These are phyloP conservation scores for Cyclopterus lumpus DNA, from an alignment of 2,797 vertebrate species.

Conservation along the genomic window DNA sequence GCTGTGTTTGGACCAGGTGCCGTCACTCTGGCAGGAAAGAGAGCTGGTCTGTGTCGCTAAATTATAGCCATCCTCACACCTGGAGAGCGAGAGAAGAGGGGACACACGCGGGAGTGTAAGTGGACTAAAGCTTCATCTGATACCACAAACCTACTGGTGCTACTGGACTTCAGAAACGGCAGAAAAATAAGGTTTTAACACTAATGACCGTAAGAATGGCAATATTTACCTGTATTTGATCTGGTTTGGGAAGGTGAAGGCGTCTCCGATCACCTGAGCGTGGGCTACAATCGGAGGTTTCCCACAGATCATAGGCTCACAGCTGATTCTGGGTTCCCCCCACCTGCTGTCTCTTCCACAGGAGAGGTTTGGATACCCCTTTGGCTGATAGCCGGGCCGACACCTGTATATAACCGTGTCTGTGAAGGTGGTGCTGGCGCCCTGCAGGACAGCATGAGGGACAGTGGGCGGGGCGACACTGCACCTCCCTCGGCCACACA, in stretches of 20 bases:
- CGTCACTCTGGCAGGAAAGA: constrained; percentile 89
- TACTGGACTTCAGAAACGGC: not conserved
- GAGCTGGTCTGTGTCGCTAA: constrained; percentile 79
- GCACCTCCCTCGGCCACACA: constrained; percentile 88
- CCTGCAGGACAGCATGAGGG: constrained; percentile 87
- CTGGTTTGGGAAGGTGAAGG: constrained; percentile 88
- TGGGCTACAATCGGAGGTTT: constrained; percentile 87
- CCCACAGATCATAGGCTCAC: constrained; percentile 90
- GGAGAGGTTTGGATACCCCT: constrained; percentile 84
- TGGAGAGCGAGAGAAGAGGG: constrained; percentile 56
- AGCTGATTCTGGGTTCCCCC: constrained; percentile 89
- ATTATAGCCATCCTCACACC: constrained; percentile 90
- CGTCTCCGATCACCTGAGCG: constrained; percentile 81
- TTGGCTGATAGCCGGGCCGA: constrained; percentile 87
- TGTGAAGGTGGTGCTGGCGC: constrained; percentile 80
- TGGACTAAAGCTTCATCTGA: not conserved
- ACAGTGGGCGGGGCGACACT: constrained; percentile 88
- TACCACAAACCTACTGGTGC: not conserved
- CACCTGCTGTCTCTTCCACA: constrained; percentile 89
- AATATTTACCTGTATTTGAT: constrained; percentile 90
- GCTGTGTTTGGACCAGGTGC: constrained; percentile 89
- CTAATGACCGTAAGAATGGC: not conserved
- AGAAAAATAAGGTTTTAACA: not conserved
- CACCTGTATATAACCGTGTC: constrained; percentile 91
- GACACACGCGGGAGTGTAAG: not conserved